Base-by-base conservation (phyloP, 1,140 invertebrate genomes). In the Hylaeus volcanicus region DNA sequence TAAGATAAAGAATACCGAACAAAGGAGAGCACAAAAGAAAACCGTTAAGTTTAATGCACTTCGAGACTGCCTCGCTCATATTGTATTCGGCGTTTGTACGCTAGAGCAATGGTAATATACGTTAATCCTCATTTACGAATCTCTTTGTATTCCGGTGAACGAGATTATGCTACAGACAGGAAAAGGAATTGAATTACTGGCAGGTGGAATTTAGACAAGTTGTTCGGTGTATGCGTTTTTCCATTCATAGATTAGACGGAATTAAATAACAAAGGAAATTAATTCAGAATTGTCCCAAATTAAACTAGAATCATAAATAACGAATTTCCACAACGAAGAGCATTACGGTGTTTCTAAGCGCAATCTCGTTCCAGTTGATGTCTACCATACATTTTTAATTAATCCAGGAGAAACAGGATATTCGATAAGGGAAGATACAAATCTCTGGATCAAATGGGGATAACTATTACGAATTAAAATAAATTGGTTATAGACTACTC, bases 61-160 rank as follows among this genome's bases (percentile, higher is more conserved):
- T 15, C 14, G 39, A 64, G 11, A 8, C 26, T 43, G 43, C 43
- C 26, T 66, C 3, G 64, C 6, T 66, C 64, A 15, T 56, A 56
- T 14, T 6, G 39, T 74, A 58, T 80, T 53, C 43, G 39, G 68
- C 43, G 15, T 51, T 45, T 63, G 41, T 73, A 37, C 77, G 37
- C 64, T 9, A 51, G 60, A 39, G 51, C 61, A 48, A 72, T 53
- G 48, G 0, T 77, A 81, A 75, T 81, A 65, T 72, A 74, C 15
- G 63, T 76, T 84, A 81, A 84, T 84, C 79, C 79, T 80, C 81
- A 81, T 84, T 84, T 81, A 60, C 51, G 73, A 84, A 84, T 84
- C 82, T 74, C 73, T 84, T 84, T 84, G 82, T 72, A 55, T 37
- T 71, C 45, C 71, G 75, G 61, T 43, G 60, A 61, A 61, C 45